Base-by-base conservation (phyloP, 2,113 vertebrate genomes). In the Cricetomys ansorgei region DNA sequence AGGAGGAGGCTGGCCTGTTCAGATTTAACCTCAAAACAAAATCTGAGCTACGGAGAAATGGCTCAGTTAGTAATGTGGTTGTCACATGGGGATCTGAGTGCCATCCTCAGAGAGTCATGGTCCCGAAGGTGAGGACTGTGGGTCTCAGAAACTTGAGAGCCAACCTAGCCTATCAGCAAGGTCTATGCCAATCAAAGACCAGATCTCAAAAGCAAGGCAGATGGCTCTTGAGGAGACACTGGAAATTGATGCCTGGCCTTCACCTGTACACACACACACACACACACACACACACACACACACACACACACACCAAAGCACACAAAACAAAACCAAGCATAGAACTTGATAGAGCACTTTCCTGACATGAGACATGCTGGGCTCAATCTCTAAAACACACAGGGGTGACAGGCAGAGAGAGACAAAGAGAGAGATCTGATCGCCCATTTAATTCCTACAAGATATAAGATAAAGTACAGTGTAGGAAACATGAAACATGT, bases 371-470 rank as follows among this genome's bases (percentile, higher is more conserved):
- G n/a, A 64, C 29, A 27, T 64, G n/a, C 40, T 84, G 59, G 40
- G 27, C 10, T 37, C 27, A 62, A 62, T 83, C 25, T 23, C 25
- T 79, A 37, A 12, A 10, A 75, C 40, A 25, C 40, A 75, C 4
- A 17, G 72, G 34, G 67, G 12, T 15, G 67, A 34, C 13, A 12
- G 43, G 72, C 21, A 75, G 19, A 45, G 19, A 45, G 8, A 43
- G 45, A 79, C 7, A 10, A 53, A 77, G 23, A 31, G 6, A 53
- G 27, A 77, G 37, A 55, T 8, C 17, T 21, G n/a, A 89, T 13
- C 34, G 86, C 86, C 31, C 72, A 59, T n/a, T 70, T 48, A 93
- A 53, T 76, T 88, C 50, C 50, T 67, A 69, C 65, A 77, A 69
- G 27, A 65, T 62, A 80, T 23, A 31, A 79, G 48, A 75, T n/a